Evolutionary conservation across 2,888 invertebrate species (phyloP).

Genomic region (Pseudococcus jackbeardsleyi): DNA sequence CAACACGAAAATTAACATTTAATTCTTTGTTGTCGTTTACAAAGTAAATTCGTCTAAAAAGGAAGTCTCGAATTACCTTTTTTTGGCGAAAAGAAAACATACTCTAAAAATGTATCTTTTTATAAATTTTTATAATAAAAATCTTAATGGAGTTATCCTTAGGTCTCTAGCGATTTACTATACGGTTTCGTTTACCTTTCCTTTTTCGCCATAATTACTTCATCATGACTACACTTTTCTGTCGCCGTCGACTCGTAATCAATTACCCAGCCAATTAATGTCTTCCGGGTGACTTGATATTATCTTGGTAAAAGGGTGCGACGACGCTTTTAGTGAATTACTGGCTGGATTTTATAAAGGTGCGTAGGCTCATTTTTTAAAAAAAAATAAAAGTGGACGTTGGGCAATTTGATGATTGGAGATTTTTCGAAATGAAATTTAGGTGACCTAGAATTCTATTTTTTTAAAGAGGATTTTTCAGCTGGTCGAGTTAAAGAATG

Average conservation of each 20-base stretch:
- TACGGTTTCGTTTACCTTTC: not conserved
- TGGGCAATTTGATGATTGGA: not conserved
- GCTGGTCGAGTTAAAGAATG: not conserved
- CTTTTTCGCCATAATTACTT: not conserved
- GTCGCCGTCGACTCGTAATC: not conserved
- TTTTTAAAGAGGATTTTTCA: not conserved
- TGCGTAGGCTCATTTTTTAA: not conserved
- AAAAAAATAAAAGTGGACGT: not conserved
- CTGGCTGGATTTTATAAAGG: not conserved
- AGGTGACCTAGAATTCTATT: not conserved
- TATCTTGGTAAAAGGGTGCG: not conserved
- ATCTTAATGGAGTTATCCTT: not conserved
- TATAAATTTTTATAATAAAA: not conserved
- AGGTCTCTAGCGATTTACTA: not conserved
- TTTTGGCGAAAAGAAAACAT: not conserved
- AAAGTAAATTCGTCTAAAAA: not conserved
- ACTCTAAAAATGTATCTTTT: not conserved
- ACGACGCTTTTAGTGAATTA: not conserved
- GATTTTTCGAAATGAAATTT: not conserved
- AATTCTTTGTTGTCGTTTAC: not conserved
- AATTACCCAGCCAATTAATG: not conserved
- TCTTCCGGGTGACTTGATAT: slow-evolving; percentile 1
- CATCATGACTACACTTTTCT: not conserved
- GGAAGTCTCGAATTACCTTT: slow-evolving; percentile 10
- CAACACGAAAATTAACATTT: no score